Evolutionary conservation across 2,113 vertebrate genomes (phyloP), one percentile per base, ranked within the genome.

Genomic region (Hippopotamus amphibius): DNA sequence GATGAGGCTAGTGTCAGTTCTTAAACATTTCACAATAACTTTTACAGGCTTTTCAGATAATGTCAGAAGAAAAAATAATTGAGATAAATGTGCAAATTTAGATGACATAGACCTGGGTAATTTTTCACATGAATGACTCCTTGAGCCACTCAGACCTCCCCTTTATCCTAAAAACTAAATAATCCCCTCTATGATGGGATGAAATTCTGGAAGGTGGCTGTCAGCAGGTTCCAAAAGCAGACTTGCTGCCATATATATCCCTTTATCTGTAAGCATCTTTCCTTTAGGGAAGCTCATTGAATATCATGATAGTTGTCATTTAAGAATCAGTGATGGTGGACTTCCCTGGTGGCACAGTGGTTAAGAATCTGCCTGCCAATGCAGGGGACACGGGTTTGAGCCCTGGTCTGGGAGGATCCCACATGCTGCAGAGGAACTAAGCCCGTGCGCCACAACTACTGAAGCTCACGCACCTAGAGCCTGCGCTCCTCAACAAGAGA

Each of bases 141-240:
- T 41, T 7, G 28, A 66, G 3, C 48, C 50, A 94, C 89, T 97
- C n/a, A 95, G 12, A 96, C 57, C 19, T 26, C 33, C 2, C 37
- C 53, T 97, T 92, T 83, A 84, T 94, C 81, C 82, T 81, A n/a
- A 68, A n/a, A 65, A 95, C 12, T 6, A 90, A 71, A 90, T 16
- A 89, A 96, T 94, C 17, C n/a, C 53, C 2, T 89, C 61, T n/a
- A 3, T 80, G 86, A 79, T 14, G 86, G 71, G 7, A 66, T 92
- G 97, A 96, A 86, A 94, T 83, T 59, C 76, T 85, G 4, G 43
- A 66, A 94, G 57, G 79, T 66, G 2, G 48, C 17, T 89, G 24
- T 95, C 26, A 84, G 72, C n/a, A 82, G 22, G 33, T 63, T 96
- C 97, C 83, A 88, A 90, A 97, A 92, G 50, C 37, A 76, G 26